Evolutionary conservation across 1,140 invertebrate genomes (phyloP).

Genomic region (Drosophila nigrodunni): DNA sequence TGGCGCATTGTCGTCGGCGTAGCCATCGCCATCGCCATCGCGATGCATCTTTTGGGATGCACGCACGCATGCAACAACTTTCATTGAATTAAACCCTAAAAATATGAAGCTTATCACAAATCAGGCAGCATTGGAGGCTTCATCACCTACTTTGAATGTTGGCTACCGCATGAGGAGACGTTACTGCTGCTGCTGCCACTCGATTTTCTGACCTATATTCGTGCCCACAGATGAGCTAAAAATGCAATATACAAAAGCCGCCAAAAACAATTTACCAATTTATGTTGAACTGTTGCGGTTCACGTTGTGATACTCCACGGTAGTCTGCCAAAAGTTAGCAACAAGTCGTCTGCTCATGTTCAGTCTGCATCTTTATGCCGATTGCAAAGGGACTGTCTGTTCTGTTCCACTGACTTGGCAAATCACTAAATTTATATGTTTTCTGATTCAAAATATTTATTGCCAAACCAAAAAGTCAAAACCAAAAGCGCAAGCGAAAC

Average conservation of each 20-base stretch:
- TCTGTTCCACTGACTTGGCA: constrained; percentile 63
- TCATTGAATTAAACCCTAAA: constrained; percentile 83
- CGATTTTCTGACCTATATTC: constrained; percentile 42
- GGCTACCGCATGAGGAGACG: constrained; percentile 66
- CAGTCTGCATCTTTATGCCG: constrained; percentile 9
- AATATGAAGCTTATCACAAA: constrained; percentile 84
- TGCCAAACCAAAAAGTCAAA: constrained; percentile 62
- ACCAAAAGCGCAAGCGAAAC: constrained; percentile 4
- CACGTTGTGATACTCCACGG: constrained; percentile 32
- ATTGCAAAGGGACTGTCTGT: constrained; percentile 34
- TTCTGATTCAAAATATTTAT: constrained; percentile 85
- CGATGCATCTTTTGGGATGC: constrained; percentile 8
- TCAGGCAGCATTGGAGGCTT: constrained; percentile 78
- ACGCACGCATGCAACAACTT: constrained; percentile 61
- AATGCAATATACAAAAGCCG: constrained; percentile 80
- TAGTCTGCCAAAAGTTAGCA: constrained; percentile 26
- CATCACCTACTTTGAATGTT: constrained; percentile 84
- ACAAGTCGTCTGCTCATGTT: constrained; percentile 13
- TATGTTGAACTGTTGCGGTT: constrained; percentile 70
- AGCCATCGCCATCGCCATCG: constrained; percentile 3
- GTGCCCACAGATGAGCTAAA: constrained; percentile 52
- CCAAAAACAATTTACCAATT: constrained; percentile 84
- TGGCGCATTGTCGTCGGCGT: constrained; percentile 55
- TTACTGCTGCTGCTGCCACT: constrained; percentile 10
- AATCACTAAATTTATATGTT: constrained; percentile 85